phyloP scores from a whole-genome alignment of 2,888 invertebrate genomes.

The Hirtodrosophila trivittata region DNA sequence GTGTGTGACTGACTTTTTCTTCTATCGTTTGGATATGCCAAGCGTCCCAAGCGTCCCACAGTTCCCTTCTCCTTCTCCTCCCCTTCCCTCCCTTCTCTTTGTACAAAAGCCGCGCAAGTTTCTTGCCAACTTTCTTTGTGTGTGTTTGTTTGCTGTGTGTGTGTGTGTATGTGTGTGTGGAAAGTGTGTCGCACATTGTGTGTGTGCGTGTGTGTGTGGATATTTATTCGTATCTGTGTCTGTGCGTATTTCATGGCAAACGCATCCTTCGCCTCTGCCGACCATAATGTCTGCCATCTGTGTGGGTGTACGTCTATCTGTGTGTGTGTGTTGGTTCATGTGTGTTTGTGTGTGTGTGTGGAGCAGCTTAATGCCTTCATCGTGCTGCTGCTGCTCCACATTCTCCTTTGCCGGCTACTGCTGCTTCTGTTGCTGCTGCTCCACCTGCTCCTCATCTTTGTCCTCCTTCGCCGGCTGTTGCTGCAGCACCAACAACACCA shows the following conservation, averaged over 20 bases:
- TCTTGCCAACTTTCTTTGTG: slow-evolving; percentile 60
- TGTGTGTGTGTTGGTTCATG: slow-evolving; percentile 13
- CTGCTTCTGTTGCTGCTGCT: slow-evolving; percentile 16
- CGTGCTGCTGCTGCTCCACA: slow-evolving; percentile 46
- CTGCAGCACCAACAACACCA: slow-evolving; percentile 40
- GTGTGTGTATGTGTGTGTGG: slow-evolving; percentile 29
- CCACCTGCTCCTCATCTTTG: slow-evolving; percentile 23
- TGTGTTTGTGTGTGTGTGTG: slow-evolving; percentile 26
- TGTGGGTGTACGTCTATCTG: slow-evolving; percentile 19
- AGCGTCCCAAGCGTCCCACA: slow-evolving; percentile 14
- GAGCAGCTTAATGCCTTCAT: slow-evolving; percentile 78
- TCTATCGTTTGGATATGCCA: slow-evolving; percentile 58
- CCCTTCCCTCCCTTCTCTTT: no score
- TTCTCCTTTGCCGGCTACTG: slow-evolving; percentile 4
- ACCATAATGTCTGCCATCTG: slow-evolving; percentile 62
- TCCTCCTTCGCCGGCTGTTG: slow-evolving; percentile 68
- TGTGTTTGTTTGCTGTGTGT: slow-evolving; percentile 9
- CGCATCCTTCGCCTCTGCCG: slow-evolving; percentile 74
- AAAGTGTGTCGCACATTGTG: slow-evolving; percentile 63
- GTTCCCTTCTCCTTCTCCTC: slow-evolving; percentile 12
- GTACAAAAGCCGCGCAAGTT: slow-evolving; percentile 59
- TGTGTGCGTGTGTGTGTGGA: slow-evolving; percentile 25
- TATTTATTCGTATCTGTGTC: no score
- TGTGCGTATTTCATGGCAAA: slow-evolving; percentile 68
- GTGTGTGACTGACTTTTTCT: slow-evolving; percentile 48